phyloP scores from a whole-genome alignment of 2,797 vertebrate species.

The Eleutherodactylus coqui region DNA sequence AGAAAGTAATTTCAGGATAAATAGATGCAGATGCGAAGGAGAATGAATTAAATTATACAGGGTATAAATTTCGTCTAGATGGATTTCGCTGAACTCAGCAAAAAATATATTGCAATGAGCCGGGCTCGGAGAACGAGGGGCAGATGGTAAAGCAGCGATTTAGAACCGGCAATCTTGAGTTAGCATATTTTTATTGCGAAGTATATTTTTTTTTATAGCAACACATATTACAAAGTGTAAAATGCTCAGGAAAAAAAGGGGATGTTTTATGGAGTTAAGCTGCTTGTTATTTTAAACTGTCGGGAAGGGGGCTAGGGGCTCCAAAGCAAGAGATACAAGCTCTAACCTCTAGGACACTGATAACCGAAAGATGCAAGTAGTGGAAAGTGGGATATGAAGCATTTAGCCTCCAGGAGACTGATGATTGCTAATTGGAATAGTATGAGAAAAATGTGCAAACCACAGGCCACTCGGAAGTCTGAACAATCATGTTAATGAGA shows the following conservation, averaged over 20 bases:
- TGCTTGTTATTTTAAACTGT: slow-evolving; percentile 61
- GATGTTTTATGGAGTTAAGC: slow-evolving; percentile 59
- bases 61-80: slow-evolving; percentile 60
- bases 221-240: slow-evolving; percentile 62
- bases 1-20: slow-evolving; percentile 63
- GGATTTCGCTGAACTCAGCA: slow-evolving; percentile 62
- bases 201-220: slow-evolving; percentile 65
- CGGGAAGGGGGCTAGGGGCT: slow-evolving; percentile 30
- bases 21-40: slow-evolving; percentile 62
- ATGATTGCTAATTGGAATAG: slow-evolving; percentile 50
- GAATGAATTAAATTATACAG: slow-evolving; percentile 64
- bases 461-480: slow-evolving; percentile 30
- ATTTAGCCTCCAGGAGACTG: slow-evolving; percentile 24
- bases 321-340: slow-evolving; percentile 19
- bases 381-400: slow-evolving; percentile 29
- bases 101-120: slow-evolving; percentile 61
- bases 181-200: slow-evolving; percentile 64
- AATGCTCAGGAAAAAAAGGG: slow-evolving; percentile 50
- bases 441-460: neutral
- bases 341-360: slow-evolving; percentile 53
- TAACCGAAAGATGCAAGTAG: slow-evolving; percentile 22
- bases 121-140: slow-evolving; percentile 55
- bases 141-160: slow-evolving; percentile 65
- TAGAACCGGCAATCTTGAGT: slow-evolving; percentile 63
- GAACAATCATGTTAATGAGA: slow-evolving; percentile 38